Evolutionary conservation across 2,113 vertebrate species (phyloP).

Genomic region (Rhizomys pruinosus): DNA sequence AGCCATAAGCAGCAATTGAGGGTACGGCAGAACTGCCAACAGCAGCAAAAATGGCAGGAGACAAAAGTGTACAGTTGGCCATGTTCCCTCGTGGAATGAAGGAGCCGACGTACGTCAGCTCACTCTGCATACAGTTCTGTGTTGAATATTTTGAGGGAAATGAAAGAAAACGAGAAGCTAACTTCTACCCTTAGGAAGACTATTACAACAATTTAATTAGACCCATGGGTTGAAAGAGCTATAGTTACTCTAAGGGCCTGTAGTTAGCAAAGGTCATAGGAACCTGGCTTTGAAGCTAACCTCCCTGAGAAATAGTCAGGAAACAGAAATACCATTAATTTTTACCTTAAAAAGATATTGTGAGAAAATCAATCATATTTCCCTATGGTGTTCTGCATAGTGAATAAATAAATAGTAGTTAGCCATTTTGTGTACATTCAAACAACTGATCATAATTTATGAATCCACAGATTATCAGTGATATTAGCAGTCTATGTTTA

Average conservation of each 20-base stretch:
- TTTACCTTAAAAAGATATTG: not conserved
- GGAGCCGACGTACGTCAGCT: not conserved
- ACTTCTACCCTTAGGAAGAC: slow-evolving; percentile 25
- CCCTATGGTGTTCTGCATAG: not conserved
- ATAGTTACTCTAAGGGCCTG: slow-evolving; percentile 11
- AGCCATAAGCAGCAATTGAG: slow-evolving; percentile 10
- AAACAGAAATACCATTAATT: not conserved
- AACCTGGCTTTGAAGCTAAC: slow-evolving; percentile 13
- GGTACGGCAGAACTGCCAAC: not conserved
- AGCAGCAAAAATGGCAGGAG: slow-evolving; percentile 55
- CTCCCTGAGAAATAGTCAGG: not conserved
- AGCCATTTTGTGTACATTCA: not conserved
- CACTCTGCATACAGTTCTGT: slow-evolving; percentile 43
- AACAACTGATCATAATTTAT: not conserved
- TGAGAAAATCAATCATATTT: not conserved
- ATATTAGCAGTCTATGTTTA: not conserved
- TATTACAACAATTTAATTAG: not conserved
- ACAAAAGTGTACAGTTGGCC: slow-evolving; percentile 32
- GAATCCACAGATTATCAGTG: not conserved
- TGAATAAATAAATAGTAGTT: not conserved
- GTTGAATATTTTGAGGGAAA: slow-evolving; percentile 36
- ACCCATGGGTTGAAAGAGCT: not conserved
- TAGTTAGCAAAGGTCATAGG: not conserved
- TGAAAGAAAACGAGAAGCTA: slow-evolving; percentile 48
- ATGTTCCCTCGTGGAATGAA: not conserved